Evolutionary conservation across 1,140 invertebrate species (phyloP).

Genomic region (Drosophila punjabiensis): DNA sequence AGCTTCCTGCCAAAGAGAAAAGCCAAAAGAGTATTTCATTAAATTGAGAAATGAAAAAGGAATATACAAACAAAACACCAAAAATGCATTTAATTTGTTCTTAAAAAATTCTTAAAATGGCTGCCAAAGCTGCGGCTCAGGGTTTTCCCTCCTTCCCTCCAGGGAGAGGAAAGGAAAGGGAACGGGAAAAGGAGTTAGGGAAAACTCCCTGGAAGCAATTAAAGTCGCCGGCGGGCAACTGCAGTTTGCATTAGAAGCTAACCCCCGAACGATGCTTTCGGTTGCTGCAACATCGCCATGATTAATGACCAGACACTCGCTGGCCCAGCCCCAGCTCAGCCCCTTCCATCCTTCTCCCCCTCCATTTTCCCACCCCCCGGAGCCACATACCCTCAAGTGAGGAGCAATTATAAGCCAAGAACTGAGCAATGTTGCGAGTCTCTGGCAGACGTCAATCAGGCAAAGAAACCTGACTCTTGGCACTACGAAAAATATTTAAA

Average conservation of each 20-base stretch:
- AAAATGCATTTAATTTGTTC: conserved; percentile 58
- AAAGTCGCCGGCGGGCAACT: conserved; percentile 41
- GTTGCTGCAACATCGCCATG: conserved; percentile 59
- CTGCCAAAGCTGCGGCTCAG: conserved; percentile 25
- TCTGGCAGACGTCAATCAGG: conserved; percentile 77
- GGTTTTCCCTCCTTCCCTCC: conserved; percentile 3
- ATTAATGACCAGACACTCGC: conserved; percentile 64
- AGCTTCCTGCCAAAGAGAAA: not conserved
- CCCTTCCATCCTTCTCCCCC: not conserved
- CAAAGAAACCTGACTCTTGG: conserved; percentile 26
- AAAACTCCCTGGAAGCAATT: conserved; percentile 45
- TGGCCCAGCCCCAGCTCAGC: conserved; percentile 1
- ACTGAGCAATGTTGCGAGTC: conserved; percentile 68
- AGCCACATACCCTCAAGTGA: conserved; percentile 58
- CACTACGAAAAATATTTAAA: conserved; percentile 1
- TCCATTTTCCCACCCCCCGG: conserved; percentile 1
- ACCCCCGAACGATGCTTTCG: conserved; percentile 44
- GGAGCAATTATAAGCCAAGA: conserved; percentile 73
- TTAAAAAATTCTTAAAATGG: conserved; percentile 43
- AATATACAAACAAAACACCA: conserved; percentile 22
- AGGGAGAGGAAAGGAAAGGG: not conserved
- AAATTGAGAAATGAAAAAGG: not conserved
- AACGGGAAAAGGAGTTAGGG: not conserved
- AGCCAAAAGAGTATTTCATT: conserved; percentile 16
- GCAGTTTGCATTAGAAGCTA: conserved; percentile 63